These are phyloP conservation scores for Tenualosa ilisha DNA, from an alignment of 2,797 vertebrate species.

Conservation along the genomic window DNA sequence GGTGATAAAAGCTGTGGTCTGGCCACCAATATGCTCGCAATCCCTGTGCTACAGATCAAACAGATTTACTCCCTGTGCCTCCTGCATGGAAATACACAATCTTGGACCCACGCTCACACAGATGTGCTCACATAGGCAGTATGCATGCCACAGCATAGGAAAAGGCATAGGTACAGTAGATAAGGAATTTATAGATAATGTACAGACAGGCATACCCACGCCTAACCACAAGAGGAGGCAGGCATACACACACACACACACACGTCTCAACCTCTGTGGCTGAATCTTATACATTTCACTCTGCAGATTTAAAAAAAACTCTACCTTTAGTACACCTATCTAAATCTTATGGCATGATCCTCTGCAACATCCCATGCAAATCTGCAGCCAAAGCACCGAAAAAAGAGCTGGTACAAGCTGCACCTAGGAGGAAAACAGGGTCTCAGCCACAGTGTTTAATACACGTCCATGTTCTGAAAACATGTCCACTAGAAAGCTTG, in stretches of 20 bases:
- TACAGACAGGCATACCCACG: background rate
- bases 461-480: background rate
- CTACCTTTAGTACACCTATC: background rate
- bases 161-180: background rate
- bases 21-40: conserved; percentile 27
- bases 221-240: background rate
- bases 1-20: conserved; percentile 50
- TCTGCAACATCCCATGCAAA: background rate
- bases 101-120: background rate
- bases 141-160: background rate
- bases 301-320: background rate
- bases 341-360: background rate
- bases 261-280: background rate
- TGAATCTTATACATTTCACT: too few relatives aligned
- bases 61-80: conserved; percentile 30
- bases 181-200: background rate
- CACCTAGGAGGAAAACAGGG: background rate
- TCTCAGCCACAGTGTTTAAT: background rate
- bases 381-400: background rate
- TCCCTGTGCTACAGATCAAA: conserved; percentile 34
- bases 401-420: background rate
- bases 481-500: background rate
- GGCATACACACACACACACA: background rate
- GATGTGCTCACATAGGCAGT: background rate
- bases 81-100: background rate